These are phyloP conservation scores for Caerostris extrusa DNA, from an alignment of 1,140 invertebrate species.

Conservation along the genomic window DNA sequence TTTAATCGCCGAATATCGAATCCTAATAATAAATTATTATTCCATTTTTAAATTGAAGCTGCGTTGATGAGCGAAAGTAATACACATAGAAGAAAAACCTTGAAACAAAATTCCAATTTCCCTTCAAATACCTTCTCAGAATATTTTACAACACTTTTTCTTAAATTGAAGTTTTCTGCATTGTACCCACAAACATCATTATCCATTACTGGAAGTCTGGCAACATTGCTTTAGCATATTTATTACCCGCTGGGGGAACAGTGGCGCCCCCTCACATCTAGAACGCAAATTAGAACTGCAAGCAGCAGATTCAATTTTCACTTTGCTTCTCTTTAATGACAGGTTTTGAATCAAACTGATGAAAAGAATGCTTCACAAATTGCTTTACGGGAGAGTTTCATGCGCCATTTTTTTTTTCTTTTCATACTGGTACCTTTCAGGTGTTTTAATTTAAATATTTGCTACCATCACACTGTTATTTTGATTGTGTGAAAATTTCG, in stretches of 20 bases:
- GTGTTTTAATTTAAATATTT: slow-evolving; percentile 49
- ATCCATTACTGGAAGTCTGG: slow-evolving; percentile 23
- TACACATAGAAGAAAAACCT: not conserved
- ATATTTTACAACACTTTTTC: slow-evolving; percentile 31
- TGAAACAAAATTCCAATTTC: slow-evolving; percentile 4
- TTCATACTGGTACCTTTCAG: not conserved
- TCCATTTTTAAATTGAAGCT: slow-evolving; percentile 38
- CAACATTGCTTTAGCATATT: slow-evolving; percentile 22
- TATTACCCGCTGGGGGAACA: not conserved
- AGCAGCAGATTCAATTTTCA: slow-evolving; percentile 43
- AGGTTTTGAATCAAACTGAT: too few species aligned
- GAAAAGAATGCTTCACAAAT: slow-evolving; percentile 30
- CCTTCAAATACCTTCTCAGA: slow-evolving; percentile 15
- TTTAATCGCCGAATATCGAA: too few species aligned
- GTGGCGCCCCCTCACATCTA: slow-evolving; percentile 11
- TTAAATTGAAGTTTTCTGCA: slow-evolving; percentile 43
- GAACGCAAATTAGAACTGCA: not conserved
- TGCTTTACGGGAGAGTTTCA: slow-evolving; percentile 9
- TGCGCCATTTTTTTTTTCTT: not conserved
- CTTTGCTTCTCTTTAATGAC: too few species aligned
- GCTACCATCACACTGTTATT: slow-evolving; percentile 24
- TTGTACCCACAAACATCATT: slow-evolving; percentile 31
- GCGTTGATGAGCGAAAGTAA: not conserved
- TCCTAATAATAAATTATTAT: too few species aligned
- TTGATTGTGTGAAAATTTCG: not conserved